Conservation (phyloP, 2,888 invertebrate species). For the Ormyrus pomaceus region DNA sequence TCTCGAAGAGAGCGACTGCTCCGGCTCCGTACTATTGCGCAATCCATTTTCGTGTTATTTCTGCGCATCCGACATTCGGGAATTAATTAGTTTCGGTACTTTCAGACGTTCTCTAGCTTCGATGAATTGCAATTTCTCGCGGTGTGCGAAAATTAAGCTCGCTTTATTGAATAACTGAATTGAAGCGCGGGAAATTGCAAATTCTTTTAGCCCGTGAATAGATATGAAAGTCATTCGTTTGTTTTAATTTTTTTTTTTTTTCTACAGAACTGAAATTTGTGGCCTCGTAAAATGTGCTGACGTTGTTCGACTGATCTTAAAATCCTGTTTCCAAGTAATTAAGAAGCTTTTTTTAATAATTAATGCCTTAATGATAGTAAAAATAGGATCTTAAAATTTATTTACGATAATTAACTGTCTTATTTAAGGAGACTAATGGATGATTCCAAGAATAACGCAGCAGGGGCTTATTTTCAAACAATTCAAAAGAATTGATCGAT, state of each 20-base stretch:
- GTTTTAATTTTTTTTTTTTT: conserved; percentile 27
- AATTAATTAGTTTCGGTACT: conserved; percentile 52
- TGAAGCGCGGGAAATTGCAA: conserved; percentile 21
- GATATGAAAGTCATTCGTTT: conserved; percentile 26
- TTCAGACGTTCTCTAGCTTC: conserved; percentile 41
- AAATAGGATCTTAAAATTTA: conserved; percentile 25
- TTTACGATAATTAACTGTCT: conserved; percentile 27
- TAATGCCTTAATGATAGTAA: conserved; percentile 41
- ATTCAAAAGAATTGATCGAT: too few relatives aligned
- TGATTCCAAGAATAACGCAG: background rate
- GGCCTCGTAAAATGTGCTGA: conserved; percentile 43
- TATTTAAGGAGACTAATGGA: background rate
- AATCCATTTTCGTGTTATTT: conserved; percentile 57
- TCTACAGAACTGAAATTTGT: conserved; percentile 38
- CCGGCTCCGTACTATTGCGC: conserved; percentile 55
- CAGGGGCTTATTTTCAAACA: too few relatives aligned
- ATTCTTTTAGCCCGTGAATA: conserved; percentile 30
- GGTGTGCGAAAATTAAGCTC: conserved; percentile 10
- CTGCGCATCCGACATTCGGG: conserved; percentile 33
- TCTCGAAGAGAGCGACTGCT: conserved; percentile 45
- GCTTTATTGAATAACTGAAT: conserved; percentile 38
- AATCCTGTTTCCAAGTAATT: conserved; percentile 32
- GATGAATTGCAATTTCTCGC: conserved; percentile 50
- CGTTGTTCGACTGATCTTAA: conserved; percentile 37
- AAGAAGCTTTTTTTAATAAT: conserved; percentile 38